Evolutionary conservation across 2,113 vertebrate genomes (phyloP).

Genomic region (Ptilonorhynchus violaceus): DNA sequence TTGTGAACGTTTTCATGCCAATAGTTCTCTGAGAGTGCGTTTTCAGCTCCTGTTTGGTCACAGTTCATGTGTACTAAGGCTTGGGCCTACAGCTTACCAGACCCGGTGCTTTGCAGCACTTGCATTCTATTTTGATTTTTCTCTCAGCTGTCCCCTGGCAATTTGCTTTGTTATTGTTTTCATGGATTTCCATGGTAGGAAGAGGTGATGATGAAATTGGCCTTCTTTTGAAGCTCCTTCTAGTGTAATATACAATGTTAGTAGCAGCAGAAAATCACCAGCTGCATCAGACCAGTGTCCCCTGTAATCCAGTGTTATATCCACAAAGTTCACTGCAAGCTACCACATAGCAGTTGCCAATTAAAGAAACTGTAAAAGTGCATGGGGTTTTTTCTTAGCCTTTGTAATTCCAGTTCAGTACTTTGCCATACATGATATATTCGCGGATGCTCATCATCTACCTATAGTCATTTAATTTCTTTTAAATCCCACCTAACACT

Average conservation of each 20-base stretch:
- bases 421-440: background rate
- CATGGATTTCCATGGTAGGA: background rate
- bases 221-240: background rate
- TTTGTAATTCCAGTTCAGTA: background rate
- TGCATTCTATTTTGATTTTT: background rate
- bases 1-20: background rate
- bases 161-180: background rate
- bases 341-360: background rate
- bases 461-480: background rate
- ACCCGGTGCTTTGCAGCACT: background rate
- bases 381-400: background rate
- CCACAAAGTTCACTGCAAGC: background rate
- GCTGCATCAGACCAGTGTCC: background rate
- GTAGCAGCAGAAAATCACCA: background rate
- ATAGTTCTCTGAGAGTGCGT: accelerated
- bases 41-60: background rate
- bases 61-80: background rate
- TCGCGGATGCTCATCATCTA: background rate
- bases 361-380: background rate
- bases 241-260: background rate
- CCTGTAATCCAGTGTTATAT: background rate
- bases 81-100: background rate
- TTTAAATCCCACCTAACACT: background rate
- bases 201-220: background rate
- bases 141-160: background rate